Evolutionary conservation across 1,140 invertebrate genomes (phyloP), one percentile per base, ranked within the genome.

Genomic region (Drosophila littoralis): DNA sequence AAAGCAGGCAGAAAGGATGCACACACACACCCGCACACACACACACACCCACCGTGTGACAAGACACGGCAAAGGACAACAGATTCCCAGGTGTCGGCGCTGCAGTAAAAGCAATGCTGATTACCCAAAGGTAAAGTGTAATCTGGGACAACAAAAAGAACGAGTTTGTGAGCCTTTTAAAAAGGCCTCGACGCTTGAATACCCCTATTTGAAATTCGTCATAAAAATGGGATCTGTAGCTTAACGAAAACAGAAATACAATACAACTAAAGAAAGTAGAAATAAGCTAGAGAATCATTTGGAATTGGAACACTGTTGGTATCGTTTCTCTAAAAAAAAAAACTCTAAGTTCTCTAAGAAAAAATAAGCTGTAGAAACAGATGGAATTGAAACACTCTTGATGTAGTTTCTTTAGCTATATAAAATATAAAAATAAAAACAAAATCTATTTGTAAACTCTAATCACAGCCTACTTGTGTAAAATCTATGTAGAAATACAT

Each of bases 41-140:
- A 54, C 7, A 36, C 15, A 54, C 22, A 45, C 7, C 43, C 7
- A 50, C 48, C 46, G 70, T 22, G 38, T 61, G 22, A 28, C 17
- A 42, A 51, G 59, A 36, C 35, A 70, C 42, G 61, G 51, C 66
- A 58, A 61, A 64, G 68, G 61, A 61, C 57, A 60, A 61, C 22
- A 48, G 17, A 36, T 54, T 46, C 73, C 68, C 69, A 48, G 46
- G 57, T 58, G 74, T 22, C 13, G 8, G 10, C 9, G 46, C 17
- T 36, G 52, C 48, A 66, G 45, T 48, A 70, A 74, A 68, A 69
- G 59, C 63, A 70, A 71, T 60, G 82, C 68, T 89, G 84, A 89
- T 89, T 89, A 89, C 84, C 84, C 84, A 80, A 79, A 81, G 84
- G 84, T 71, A 75, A 84, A 50, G 50, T 67, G 69, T 46, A 67